phyloP scores from a whole-genome alignment of 1,140 invertebrate genomes.

The Nomia melanderi region DNA sequence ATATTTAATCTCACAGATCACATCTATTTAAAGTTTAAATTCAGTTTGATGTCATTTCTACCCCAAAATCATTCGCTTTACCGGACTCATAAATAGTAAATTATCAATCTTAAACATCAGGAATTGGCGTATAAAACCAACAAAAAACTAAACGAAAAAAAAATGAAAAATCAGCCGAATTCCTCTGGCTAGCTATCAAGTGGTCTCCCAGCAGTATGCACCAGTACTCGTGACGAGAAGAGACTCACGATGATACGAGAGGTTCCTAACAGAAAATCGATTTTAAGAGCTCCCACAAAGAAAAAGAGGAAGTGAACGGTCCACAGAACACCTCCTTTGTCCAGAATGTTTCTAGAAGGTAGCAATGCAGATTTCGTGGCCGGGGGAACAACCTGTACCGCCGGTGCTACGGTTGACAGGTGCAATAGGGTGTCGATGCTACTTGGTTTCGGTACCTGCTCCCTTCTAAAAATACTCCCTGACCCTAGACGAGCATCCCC shows the following conservation, averaged over 20 bases:
- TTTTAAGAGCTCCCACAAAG: background rate
- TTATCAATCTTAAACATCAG: too few species aligned
- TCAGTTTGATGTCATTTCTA: too few species aligned
- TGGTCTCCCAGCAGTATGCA: too few species aligned
- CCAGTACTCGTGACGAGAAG: too few species aligned
- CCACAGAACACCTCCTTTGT: constrained; percentile 29
- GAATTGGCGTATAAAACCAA: too few species aligned
- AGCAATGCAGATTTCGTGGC: constrained; percentile 69
- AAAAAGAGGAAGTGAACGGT: background rate
- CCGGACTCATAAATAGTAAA: too few species aligned
- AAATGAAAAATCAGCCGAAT: too few species aligned
- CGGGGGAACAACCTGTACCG: constrained; percentile 65
- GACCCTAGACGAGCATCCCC: constrained; percentile 66
- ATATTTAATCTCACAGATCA: too few species aligned
- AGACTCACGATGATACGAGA: background rate
- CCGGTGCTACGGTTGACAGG: constrained; percentile 70
- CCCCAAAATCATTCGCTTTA: too few species aligned
- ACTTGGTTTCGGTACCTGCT: constrained; percentile 62
- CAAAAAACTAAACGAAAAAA: too few species aligned
- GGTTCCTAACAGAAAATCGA: background rate
- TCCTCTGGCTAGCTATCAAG: too few species aligned
- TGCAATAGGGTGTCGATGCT: constrained; percentile 67
- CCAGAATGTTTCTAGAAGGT: constrained; percentile 21
- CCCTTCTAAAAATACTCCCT: constrained; percentile 68
- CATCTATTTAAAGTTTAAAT: too few species aligned